Percentiles rank a stretch among this genome's conserved stretches.
Evolutionary conservation across 2,797 vertebrate genomes (phyloP).

Genomic region (Pseudochromis fuscus): DNA sequence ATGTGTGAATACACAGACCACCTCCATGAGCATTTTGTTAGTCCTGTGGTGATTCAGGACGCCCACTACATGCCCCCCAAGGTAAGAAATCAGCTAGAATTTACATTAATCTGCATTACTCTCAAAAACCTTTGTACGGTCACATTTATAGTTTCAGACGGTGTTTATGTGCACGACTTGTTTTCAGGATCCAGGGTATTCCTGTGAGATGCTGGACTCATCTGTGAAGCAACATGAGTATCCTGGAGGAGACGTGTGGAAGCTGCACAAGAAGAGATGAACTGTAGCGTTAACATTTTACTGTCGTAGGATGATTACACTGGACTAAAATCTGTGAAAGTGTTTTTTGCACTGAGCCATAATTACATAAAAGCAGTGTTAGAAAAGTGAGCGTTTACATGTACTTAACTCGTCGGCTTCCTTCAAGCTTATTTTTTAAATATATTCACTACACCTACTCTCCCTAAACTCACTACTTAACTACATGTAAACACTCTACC

Average conservation of each 20-base stretch:
- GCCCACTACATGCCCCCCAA: conserved; percentile 88
- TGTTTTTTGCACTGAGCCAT: no score
- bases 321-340: neutral
- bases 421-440: no score
- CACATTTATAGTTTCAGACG: neutral
- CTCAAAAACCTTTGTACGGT: neutral
- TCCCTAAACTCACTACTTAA: no score
- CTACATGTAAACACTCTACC: no score
- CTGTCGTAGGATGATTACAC: neutral
- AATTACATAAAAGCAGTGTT: no score
- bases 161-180: neutral
- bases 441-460: no score
- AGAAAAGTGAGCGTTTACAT: no score
- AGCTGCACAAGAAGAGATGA: conserved; percentile 55
- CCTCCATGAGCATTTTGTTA: conserved; percentile 90
- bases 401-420: no score
- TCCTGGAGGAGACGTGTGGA: conserved; percentile 89
- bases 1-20: conserved; percentile 93
- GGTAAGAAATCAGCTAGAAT: conserved; percentile 66
- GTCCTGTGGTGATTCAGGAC: conserved; percentile 84
- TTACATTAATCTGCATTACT: neutral
- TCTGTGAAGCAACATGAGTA: conserved; percentile 85
- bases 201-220: conserved; percentile 89
- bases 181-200: conserved; percentile 88
- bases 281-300: neutral